Conservation (phyloP, 2,888 invertebrate genomes). For the Furcula furcula region DNA sequence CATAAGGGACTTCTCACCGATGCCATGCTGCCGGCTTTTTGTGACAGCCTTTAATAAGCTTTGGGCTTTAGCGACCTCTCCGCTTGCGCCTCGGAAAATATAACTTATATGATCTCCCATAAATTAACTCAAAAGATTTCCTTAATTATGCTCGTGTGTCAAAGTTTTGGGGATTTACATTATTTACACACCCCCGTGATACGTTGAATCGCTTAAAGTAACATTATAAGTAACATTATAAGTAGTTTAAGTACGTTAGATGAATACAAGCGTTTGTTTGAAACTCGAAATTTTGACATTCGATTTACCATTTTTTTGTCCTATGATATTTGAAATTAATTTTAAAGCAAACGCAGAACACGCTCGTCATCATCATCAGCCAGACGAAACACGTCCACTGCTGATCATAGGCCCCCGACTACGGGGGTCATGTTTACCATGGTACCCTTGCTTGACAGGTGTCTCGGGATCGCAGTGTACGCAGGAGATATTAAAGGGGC, state of each 20-base stretch:
- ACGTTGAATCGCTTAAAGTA: slow-evolving; percentile 16
- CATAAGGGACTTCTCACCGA: slow-evolving; percentile 41
- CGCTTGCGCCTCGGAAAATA: slow-evolving; percentile 40
- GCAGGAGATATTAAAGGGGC: too few relatives aligned
- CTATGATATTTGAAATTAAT: too few relatives aligned
- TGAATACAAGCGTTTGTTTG: too few relatives aligned
- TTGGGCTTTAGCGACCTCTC: slow-evolving; percentile 54
- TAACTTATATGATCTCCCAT: slow-evolving; percentile 46
- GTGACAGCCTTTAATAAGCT: slow-evolving; percentile 72
- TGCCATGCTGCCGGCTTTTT: slow-evolving; percentile 59
- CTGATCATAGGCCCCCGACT: too few relatives aligned
- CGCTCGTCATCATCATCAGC: too few relatives aligned
- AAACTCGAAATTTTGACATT: too few relatives aligned
- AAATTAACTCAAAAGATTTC: slow-evolving; percentile 36
- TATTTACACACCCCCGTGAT: slow-evolving; percentile 22
- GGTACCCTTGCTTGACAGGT: too few relatives aligned
- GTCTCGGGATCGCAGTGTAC: too few relatives aligned
- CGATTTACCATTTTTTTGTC: too few relatives aligned
- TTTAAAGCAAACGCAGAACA: too few relatives aligned
- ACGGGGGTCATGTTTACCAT: too few relatives aligned
- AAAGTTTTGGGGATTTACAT: slow-evolving; percentile 29
- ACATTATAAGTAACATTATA: slow-evolving; percentile 19
- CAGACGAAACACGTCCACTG: too few relatives aligned
- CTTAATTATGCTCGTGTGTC: slow-evolving; percentile 34
- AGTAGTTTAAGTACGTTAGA: slow-evolving; percentile 15